Conservation (phyloP, 2,888 invertebrate species). For the Apamea crenata region DNA sequence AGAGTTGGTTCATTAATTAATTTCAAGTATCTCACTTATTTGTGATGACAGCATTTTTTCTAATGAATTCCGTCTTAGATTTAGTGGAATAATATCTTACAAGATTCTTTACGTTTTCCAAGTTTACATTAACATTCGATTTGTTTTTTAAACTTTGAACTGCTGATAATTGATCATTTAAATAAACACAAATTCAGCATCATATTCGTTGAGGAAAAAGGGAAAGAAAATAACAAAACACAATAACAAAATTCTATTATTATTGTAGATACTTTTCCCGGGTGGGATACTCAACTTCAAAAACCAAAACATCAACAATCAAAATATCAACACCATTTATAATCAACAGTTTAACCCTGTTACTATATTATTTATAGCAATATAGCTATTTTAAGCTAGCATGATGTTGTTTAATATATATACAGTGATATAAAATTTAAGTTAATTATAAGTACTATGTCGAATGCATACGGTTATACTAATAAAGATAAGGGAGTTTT, state of each 20-base stretch:
- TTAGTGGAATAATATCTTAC: not conserved
- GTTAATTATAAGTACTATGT: not conserved
- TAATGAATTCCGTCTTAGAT: slow-evolving; percentile 17
- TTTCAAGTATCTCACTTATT: slow-evolving; percentile 37
- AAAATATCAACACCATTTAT: too few species aligned
- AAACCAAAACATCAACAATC: too few species aligned
- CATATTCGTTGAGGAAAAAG: not conserved
- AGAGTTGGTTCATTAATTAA: slow-evolving; percentile 30
- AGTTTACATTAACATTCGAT: not conserved
- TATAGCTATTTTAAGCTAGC: not conserved
- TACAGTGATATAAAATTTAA: not conserved
- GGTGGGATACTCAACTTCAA: too few species aligned
- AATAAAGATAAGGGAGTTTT: slow-evolving; percentile 4
- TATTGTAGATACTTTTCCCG: not conserved
- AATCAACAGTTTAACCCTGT: too few species aligned
- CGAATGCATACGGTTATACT: not conserved
- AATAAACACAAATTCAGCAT: not conserved
- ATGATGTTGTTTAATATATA: not conserved
- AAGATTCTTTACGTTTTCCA: not conserved
- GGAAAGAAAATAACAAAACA: not conserved
- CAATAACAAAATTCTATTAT: not conserved
- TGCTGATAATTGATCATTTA: not conserved
- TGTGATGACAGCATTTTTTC: slow-evolving; percentile 26
- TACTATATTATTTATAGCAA: slow-evolving; percentile 1
- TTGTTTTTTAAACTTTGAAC: not conserved